Evolutionary conservation across 2,888 invertebrate species (phyloP).

Genomic region (Prenolepis imparis): DNA sequence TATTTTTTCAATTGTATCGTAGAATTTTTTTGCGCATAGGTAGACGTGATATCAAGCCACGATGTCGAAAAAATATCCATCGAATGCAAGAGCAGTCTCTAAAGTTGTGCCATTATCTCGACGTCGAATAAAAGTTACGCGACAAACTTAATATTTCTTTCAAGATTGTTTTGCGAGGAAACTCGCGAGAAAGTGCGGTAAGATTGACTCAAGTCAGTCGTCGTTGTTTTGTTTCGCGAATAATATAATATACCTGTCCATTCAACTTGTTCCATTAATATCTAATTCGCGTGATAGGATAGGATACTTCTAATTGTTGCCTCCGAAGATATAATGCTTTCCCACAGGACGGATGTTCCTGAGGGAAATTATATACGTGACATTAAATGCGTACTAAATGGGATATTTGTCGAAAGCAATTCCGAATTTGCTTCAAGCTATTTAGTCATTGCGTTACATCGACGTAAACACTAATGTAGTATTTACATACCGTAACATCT

Average conservation of each 20-base stretch:
- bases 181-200: neutral
- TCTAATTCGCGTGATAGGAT: neutral
- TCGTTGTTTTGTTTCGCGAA: neutral
- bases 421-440: neutral
- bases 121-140: neutral
- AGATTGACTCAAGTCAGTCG: neutral
- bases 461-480: neutral
- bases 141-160: conserved; percentile 6
- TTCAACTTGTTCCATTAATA: neutral
- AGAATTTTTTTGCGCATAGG: neutral
- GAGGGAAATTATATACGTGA: conserved; percentile 15
- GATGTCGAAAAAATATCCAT: neutral
- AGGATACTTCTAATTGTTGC: neutral
- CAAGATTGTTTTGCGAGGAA: neutral
- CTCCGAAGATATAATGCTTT: neutral
- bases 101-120: neutral
- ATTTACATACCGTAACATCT: neutral
- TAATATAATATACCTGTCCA: neutral
- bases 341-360: neutral
- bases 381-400: neutral
- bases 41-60: no score
- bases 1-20: neutral
- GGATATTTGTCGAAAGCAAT: conserved; percentile 11
- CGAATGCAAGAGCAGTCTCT: neutral
- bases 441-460: neutral